Conservation (phyloP, 2,797 vertebrate species). For the Cyclura pinguis region DNA sequence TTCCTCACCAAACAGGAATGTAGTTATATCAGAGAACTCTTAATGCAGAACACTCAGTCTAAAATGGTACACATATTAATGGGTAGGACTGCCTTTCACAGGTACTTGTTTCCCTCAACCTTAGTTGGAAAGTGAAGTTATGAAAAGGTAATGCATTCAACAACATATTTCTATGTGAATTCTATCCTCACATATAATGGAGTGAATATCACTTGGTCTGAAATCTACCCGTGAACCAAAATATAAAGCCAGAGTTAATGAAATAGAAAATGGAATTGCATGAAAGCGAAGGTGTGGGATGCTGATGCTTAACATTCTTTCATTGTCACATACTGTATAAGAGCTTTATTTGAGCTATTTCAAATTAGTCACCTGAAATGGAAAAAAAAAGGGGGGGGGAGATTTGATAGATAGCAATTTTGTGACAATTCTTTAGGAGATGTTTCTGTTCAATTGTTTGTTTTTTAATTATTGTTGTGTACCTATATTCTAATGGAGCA, state of each 20-base stretch:
- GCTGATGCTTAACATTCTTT: constrained; percentile 23
- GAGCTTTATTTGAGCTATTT: constrained; percentile 17
- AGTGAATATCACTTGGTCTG: constrained; percentile 8
- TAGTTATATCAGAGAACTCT: neutral
- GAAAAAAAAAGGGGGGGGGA: neutral
- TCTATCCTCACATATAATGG: neutral
- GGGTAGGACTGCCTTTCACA: neutral
- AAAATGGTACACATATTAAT: neutral
- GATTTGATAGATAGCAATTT: neutral
- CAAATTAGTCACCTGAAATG: constrained; percentile 14
- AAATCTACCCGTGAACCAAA: constrained; percentile 30
- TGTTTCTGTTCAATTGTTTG: neutral
- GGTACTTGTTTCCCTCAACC: neutral
- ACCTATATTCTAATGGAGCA: no score
- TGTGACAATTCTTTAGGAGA: neutral
- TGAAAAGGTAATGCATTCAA: neutral
- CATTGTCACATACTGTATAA: neutral
- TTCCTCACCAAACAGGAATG: neutral
- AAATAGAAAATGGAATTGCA: constrained; percentile 37
- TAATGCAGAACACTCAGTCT: neutral
- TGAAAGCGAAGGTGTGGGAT: neutral
- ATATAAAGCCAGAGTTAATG: constrained; percentile 26
- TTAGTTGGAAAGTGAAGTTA: neutral
- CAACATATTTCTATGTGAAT: constrained; percentile 18
- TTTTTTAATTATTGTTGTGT: neutral